Evolutionary conservation across 2,113 vertebrate genomes (phyloP).

Genomic region (Macrotis lagotis): DNA sequence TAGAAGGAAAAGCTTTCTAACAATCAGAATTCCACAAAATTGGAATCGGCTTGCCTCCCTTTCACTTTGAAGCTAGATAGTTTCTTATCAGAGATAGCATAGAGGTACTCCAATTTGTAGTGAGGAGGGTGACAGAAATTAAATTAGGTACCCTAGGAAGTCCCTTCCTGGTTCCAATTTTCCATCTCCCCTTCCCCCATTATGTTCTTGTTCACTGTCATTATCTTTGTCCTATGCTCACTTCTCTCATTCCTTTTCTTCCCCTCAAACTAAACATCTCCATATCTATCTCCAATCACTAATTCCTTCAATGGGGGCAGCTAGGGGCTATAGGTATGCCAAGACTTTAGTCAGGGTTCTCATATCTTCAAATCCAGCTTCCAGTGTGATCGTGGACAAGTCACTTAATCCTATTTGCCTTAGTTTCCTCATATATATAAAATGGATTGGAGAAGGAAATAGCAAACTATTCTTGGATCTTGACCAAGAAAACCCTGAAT

Average conservation of each 20-base stretch:
- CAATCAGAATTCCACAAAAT: neutral
- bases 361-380: neutral
- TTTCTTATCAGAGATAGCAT: neutral
- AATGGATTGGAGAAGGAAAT: neutral
- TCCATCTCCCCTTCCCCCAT: neutral
- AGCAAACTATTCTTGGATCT: neutral
- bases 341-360: neutral
- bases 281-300: neutral
- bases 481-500: neutral
- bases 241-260: neutral
- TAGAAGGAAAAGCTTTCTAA: neutral
- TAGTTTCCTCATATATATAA: neutral
- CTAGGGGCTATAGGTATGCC: neutral
- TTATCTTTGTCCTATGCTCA: neutral
- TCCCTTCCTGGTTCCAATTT: neutral
- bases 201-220: neutral
- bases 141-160: neutral
- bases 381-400: neutral
- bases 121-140: too few species aligned
- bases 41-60: neutral
- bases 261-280: neutral
- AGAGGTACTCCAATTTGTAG: neutral
- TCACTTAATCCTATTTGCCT: neutral
- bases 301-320: neutral
- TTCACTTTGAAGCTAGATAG: neutral